Evolutionary conservation across 35 echinoderm and acorn worm genomes (phyloP).

Genomic region (Heliocidaris erythrogramma): DNA sequence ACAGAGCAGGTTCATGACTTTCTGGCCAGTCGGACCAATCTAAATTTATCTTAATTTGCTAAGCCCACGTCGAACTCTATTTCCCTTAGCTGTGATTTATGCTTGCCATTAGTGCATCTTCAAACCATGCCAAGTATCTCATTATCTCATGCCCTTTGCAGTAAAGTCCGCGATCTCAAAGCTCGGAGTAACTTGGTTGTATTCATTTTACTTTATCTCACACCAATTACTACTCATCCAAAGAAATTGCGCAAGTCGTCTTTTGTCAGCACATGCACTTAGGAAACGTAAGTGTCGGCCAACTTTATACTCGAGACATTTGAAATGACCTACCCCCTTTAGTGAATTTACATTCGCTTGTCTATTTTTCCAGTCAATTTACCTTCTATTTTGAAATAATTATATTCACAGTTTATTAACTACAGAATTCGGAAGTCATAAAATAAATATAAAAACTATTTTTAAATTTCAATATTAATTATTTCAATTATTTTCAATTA

Average conservation of each 20-base stretch:
- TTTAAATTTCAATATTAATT: no score
- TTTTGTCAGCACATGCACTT: not conserved
- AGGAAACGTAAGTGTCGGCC: not conserved
- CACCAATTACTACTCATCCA: not conserved
- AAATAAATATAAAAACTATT: no score
- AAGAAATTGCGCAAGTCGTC: not conserved
- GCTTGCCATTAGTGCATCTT: not conserved
- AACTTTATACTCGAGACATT: no score
- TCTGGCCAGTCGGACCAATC: not conserved
- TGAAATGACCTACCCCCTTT: no score
- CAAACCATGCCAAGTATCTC: not conserved
- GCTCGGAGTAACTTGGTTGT: not conserved
- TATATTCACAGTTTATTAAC: no score
- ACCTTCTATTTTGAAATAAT: no score
- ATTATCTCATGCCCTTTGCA: conserved; percentile 10
- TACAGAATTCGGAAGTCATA: no score
- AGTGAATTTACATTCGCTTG: no score
- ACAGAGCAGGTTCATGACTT: not conserved
- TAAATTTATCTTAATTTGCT: not conserved
- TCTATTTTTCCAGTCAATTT: no score
- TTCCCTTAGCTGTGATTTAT: not conserved
- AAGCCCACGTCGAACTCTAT: not conserved
- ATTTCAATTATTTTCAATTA: no score
- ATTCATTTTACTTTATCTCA: not conserved
- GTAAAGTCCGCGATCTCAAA: not conserved